Base-by-base conservation (phyloP, 2,113 vertebrate species). In the Fulmarus glacialis region DNA sequence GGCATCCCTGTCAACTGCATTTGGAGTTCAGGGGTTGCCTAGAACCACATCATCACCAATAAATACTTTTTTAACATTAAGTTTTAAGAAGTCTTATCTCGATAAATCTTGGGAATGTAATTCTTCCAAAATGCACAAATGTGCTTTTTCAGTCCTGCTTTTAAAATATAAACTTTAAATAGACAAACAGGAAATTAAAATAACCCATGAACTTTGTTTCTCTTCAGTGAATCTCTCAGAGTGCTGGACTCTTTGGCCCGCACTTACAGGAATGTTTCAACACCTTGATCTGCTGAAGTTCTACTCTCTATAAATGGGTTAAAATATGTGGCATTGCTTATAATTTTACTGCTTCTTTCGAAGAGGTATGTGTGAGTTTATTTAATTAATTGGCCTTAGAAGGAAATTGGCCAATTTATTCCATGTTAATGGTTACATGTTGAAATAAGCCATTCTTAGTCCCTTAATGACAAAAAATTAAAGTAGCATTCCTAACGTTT, bases 141-240 rank as follows among this genome's bases (percentile, higher is more conserved):
- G 48, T 6, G 22, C 8, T 62, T 94, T 59, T 87, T 79, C 47
- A 72, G 34, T 45, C 43, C 15, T 23, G 6, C 62, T 95, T 89
- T 77, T 23, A 40, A 87, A 84, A 53, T 55, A 64, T 12, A 47
- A 70, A 29, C 29, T 70, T 93, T 64, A 84, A 88, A 66, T 5
- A 83, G 63, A 48, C 38, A 86, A 92, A 68, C 47, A 80, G 71
- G 62, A 96, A 93, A 81, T 60, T 13, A 82, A 91, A 97, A 59
- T 52, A 90, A 89, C 14, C 38, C 23, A 74, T 85, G 52, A 91
- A 63, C 55, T 92, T 94, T 66, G 60, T 38, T 90, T 58, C 36
- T 58, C 67, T 73, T 89, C 47, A 64, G 21, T 42, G 27, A 87
- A 45, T 74, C 30, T 67, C 73, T 94, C 52, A 64, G 40, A 80